phyloP scores from a whole-genome alignment of 2,888 invertebrate genomes.

The Eupsilia transversa region DNA sequence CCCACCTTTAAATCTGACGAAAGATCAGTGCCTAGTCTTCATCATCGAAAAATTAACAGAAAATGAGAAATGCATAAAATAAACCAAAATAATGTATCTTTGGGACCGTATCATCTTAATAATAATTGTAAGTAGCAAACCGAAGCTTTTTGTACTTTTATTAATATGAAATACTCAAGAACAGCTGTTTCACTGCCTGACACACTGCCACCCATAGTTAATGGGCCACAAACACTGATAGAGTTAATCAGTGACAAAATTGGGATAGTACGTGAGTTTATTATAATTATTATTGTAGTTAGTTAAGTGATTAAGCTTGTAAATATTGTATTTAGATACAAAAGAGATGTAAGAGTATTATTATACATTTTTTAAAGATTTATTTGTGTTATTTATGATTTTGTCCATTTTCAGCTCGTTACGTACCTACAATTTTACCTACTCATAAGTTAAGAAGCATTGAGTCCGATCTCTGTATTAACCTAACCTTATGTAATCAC shows the following conservation, averaged over 20 bases:
- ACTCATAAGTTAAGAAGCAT: not conserved
- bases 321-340: slow-evolving; percentile 90
- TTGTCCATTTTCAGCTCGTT: not conserved
- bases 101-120: slow-evolving; percentile 77
- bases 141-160: slow-evolving; percentile 66
- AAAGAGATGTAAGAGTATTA: slow-evolving; percentile 88
- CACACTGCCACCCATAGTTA: slow-evolving; percentile 73
- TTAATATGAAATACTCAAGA: slow-evolving; percentile 67
- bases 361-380: slow-evolving; percentile 84
- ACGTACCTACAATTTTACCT: not conserved
- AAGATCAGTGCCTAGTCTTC: slow-evolving; percentile 29
- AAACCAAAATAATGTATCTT: slow-evolving; percentile 79
- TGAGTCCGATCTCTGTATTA: not conserved
- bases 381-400: slow-evolving; percentile 30
- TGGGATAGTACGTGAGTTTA: slow-evolving; percentile 76
- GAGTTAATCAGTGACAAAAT: slow-evolving; percentile 58
- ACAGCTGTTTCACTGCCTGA: slow-evolving; percentile 73
- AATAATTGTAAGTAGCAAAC: slow-evolving; percentile 70
- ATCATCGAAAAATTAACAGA: not conserved
- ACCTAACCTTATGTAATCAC: no score
- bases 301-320: slow-evolving; percentile 83
- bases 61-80: not conserved
- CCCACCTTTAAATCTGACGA: slow-evolving; percentile 50
- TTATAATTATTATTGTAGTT: slow-evolving; percentile 76
- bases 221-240: slow-evolving; percentile 58